A percentile compares a stretch with the other conserved stretches of the same genome.
Conservation (phyloP, 2,888 invertebrate species). For the Lochmaea crataegi region DNA sequence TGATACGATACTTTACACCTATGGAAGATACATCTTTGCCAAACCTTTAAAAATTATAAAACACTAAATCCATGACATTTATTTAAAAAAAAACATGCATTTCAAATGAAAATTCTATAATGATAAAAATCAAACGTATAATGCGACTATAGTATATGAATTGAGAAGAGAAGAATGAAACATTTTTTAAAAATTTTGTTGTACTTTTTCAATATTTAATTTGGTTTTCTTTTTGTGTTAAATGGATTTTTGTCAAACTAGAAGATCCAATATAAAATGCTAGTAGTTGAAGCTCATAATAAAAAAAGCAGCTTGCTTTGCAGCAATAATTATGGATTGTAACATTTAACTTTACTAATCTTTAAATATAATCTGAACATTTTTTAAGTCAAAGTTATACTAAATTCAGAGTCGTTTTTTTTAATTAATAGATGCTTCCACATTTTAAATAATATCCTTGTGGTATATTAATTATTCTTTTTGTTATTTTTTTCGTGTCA, state of each 20-base stretch:
- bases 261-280: not conserved
- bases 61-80: not conserved
- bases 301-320: not conserved
- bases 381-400: too few species aligned
- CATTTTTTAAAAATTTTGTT: too few species aligned
- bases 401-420: too few species aligned
- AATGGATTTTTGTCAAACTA: not conserved
- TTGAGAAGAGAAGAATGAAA: not conserved
- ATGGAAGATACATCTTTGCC: too few species aligned
- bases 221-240: not conserved
- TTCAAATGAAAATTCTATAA: not conserved
- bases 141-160: too few species aligned
- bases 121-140: not conserved
- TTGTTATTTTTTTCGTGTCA: too few species aligned
- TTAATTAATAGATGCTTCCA: too few species aligned
- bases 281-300: not conserved
- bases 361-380: not conserved
- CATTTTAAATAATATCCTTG: too few species aligned
- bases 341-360: not conserved
- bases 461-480: too few species aligned
- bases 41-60: too few species aligned
- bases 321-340: not conserved
- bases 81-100: not conserved
- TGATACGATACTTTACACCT: not conserved
- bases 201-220: not conserved